A percentile compares a stretch with the other conserved stretches of the same genome.
Conservation (phyloP, 2,113 vertebrate species). For the Empidonax alnorum region DNA sequence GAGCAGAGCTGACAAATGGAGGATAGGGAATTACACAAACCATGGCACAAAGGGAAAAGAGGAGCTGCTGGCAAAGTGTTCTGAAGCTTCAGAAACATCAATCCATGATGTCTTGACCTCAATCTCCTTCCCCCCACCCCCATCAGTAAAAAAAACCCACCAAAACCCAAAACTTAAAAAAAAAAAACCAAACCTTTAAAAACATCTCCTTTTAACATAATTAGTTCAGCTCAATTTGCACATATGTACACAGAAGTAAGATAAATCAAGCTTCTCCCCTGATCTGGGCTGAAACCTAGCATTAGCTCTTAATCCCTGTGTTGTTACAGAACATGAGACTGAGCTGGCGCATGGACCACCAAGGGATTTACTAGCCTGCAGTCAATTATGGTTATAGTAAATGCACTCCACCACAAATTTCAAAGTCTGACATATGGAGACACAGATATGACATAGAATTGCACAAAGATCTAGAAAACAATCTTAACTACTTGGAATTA, state of each 20-base stretch:
- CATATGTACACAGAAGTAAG: not conserved
- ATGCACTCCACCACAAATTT: not conserved
- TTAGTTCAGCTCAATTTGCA: not conserved
- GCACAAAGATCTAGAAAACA: accelerated
- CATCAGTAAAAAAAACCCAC: not conserved
- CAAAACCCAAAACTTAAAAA: not conserved
- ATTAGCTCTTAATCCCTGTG: not conserved
- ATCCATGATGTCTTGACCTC: not conserved
- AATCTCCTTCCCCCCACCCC: not conserved
- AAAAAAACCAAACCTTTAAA: not conserved
- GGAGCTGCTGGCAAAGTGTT: not conserved
- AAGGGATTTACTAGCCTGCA: not conserved
- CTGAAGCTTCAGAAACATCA: not conserved
- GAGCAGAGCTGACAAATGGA: not conserved
- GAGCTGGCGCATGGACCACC: not conserved
- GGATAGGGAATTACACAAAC: not conserved
- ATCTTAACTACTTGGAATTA: not conserved
- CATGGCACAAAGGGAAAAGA: not conserved
- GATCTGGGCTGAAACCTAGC: not conserved
- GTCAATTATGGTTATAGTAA: not conserved
- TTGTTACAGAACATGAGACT: not conserved
- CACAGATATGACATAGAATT: not conserved
- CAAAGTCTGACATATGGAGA: not conserved
- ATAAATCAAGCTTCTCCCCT: not conserved
- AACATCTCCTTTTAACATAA: not conserved